Evolutionary conservation across 2,113 vertebrate genomes (phyloP).

Genomic region (Pseudois nayaur): DNA sequence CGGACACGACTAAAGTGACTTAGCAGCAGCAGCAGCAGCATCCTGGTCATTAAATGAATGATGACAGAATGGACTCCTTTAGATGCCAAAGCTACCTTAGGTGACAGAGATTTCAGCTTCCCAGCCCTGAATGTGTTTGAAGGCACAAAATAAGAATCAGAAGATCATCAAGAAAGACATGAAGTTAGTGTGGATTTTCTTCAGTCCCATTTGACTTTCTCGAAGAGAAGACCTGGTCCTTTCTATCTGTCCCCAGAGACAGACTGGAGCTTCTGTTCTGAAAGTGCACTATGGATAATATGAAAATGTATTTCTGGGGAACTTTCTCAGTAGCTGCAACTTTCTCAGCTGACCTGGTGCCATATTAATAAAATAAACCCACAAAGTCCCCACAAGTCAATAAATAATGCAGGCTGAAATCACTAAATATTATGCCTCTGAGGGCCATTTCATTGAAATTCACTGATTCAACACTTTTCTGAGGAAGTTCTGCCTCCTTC

Average conservation of each 20-base stretch:
- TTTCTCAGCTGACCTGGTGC: constrained; percentile 41
- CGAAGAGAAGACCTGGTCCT: neutral
- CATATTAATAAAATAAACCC: constrained; percentile 56
- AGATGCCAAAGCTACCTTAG: neutral
- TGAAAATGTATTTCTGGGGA: constrained; percentile 15
- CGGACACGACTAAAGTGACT: no score
- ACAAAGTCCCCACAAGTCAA: constrained; percentile 27
- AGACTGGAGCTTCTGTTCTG: neutral
- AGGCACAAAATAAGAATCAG: neutral
- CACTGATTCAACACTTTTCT: constrained; percentile 61
- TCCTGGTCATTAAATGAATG: neutral
- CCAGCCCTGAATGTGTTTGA: neutral
- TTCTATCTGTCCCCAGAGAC: neutral
- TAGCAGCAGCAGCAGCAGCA: no score
- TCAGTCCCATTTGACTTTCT: neutral
- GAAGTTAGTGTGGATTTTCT: neutral
- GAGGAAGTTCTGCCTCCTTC: constrained; percentile 46
- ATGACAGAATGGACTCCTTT: neutral
- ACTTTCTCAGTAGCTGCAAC: neutral
- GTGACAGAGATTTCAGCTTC: neutral
- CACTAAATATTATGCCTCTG: constrained; percentile 39
- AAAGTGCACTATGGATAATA: neutral
- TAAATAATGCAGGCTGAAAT: constrained; percentile 54
- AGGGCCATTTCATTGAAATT: constrained; percentile 51
- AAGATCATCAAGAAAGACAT: neutral